These are phyloP conservation scores for Edolisoma coerulescens DNA, from an alignment of 2,113 vertebrate species.

Conservation along the genomic window DNA sequence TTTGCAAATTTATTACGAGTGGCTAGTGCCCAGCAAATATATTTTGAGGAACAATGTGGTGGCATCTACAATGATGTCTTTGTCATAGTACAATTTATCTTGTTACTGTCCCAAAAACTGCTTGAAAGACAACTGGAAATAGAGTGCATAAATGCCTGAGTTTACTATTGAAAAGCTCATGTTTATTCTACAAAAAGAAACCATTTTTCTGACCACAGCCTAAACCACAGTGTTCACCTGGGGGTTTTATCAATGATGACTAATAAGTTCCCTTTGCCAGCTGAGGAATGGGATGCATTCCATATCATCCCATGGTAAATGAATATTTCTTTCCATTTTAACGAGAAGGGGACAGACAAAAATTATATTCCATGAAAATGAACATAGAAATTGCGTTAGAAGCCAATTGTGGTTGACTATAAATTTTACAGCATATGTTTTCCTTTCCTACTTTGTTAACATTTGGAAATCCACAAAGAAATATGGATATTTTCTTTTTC, in stretches of 20 bases:
- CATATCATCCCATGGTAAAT: background rate
- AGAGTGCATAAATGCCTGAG: background rate
- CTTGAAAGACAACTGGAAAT: background rate
- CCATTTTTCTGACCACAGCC: background rate
- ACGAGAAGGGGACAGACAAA: background rate
- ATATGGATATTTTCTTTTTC: background rate
- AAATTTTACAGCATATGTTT: background rate
- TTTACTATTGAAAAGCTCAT: background rate
- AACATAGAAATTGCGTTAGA: background rate
- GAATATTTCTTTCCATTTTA: background rate
- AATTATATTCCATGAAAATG: background rate
- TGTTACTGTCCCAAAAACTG: background rate
- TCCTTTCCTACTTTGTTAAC: background rate
- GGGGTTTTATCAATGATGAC: background rate
- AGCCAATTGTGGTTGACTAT: background rate
- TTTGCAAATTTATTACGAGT: background rate
- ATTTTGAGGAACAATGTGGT: background rate
- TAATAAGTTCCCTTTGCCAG: background rate
- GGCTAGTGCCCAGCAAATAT: background rate
- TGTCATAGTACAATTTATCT: background rate
- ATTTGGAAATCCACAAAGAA: conserved; percentile 3
- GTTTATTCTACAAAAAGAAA: background rate
- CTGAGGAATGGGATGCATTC: background rate
- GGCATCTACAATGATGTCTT: background rate
- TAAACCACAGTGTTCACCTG: background rate